phyloP scores from a whole-genome alignment of 2,888 invertebrate species.

The Xylota segnis region DNA sequence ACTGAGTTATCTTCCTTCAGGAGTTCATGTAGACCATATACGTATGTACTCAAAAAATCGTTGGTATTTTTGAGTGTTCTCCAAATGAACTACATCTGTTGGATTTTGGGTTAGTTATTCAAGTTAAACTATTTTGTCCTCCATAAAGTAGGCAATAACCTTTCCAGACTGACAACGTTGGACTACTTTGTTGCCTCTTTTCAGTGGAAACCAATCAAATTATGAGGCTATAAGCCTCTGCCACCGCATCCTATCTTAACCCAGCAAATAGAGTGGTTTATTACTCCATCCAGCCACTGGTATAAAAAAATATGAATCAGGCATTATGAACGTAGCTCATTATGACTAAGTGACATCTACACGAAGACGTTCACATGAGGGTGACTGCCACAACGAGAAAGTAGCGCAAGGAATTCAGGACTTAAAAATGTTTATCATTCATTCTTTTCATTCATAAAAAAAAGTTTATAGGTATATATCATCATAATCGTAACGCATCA shows the following conservation, averaged over 20 bases:
- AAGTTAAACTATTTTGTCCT: too few relatives aligned
- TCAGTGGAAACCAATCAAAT: background rate
- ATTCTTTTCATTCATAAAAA: background rate
- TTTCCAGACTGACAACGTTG: too few relatives aligned
- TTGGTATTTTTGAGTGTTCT: too few relatives aligned
- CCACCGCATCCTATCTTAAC: too few relatives aligned
- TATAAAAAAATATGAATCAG: background rate
- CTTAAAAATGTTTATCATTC: slow-evolving; percentile 11
- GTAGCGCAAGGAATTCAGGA: background rate
- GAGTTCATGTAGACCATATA: background rate
- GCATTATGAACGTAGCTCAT: slow-evolving; percentile 4
- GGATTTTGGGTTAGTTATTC: too few relatives aligned
- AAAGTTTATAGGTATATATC: background rate
- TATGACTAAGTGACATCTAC: slow-evolving; percentile 1
- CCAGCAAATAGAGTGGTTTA: background rate
- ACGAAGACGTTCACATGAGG: background rate
- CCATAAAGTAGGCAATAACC: too few relatives aligned
- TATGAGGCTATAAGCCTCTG: too few relatives aligned
- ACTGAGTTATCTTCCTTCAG: background rate
- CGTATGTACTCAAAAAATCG: too few relatives aligned
- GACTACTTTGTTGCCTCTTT: too few relatives aligned
- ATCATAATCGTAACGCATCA: slow-evolving; percentile 10
- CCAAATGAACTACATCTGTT: background rate
- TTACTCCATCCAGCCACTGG: background rate
- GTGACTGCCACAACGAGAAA: background rate